These are phyloP conservation scores for Aphidius ervi DNA, from an alignment of 1,140 invertebrate genomes.

Conservation along the genomic window DNA sequence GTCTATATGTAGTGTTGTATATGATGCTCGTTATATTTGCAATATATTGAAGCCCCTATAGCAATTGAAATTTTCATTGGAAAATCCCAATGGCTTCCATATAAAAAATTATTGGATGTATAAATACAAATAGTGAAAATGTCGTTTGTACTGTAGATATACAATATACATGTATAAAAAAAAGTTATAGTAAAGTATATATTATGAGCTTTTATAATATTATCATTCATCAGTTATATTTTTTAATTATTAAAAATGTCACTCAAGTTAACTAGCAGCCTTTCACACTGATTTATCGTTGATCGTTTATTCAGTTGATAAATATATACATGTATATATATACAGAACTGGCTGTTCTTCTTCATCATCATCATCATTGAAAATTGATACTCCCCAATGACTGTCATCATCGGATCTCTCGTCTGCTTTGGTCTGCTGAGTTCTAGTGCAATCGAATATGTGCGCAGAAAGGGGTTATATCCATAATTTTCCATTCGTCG, in stretches of 20 bases:
- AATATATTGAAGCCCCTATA: not conserved
- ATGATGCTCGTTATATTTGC: conserved; percentile 6
- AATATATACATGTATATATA: not conserved
- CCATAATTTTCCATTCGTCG: conserved; percentile 20
- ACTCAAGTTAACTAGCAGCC: conserved; percentile 12
- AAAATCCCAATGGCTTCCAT: not conserved
- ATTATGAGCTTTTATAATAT: no score
- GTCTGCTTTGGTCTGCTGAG: no score
- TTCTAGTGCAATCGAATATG: no score
- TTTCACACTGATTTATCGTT: not conserved
- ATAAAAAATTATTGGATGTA: not conserved
- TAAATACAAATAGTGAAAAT: conserved; percentile 6
- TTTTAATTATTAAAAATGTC: conserved; percentile 14
- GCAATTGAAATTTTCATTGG: not conserved
- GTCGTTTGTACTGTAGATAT: not conserved
- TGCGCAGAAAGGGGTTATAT: no score
- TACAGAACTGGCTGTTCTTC: not conserved
- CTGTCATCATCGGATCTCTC: conserved; percentile 11
- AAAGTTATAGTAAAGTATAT: no score
- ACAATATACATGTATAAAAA: no score
- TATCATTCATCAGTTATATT: no score
- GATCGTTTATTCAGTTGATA: no score
- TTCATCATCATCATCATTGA: conserved; percentile 13
- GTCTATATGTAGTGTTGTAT: not conserved
- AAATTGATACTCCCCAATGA: conserved; percentile 19